Evolutionary conservation across 2,113 vertebrate species (phyloP).

Genomic region (Gopherus evgoodei): DNA sequence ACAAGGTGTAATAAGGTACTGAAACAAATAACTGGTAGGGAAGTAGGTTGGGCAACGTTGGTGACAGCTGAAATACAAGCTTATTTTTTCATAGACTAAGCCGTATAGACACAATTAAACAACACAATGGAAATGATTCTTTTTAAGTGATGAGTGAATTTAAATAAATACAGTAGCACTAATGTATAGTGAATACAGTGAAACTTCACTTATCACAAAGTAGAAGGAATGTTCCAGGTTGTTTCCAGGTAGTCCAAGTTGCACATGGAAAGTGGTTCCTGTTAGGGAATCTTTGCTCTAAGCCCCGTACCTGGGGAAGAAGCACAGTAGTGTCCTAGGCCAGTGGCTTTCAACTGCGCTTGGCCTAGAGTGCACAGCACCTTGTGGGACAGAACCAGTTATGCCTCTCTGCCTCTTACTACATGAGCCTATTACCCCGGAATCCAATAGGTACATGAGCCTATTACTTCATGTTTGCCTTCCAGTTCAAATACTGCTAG

Average conservation of each 20-base stretch:
- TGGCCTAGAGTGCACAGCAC: not conserved
- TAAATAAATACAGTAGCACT: not conserved
- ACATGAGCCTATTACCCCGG: not conserved
- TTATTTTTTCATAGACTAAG: not conserved
- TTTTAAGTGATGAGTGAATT: not conserved
- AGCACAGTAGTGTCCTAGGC: not conserved
- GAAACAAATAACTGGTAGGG: not conserved
- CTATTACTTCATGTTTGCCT: not conserved
- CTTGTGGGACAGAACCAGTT: not conserved
- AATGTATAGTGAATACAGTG: not conserved
- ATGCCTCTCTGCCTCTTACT: not conserved
- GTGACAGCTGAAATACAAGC: not conserved
- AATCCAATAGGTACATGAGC: too few relatives aligned
- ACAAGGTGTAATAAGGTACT: not conserved
- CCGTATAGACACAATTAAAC: not conserved
- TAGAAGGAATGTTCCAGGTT: not conserved
- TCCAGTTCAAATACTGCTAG: not conserved
- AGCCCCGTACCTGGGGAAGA: not conserved
- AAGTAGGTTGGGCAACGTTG: not conserved
- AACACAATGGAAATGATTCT: not conserved
- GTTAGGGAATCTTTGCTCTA: not conserved
- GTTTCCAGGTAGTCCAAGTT: not conserved
- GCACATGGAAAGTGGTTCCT: not conserved
- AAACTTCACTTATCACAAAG: not conserved
- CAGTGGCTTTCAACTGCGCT: not conserved